Percentiles rank a stretch among this genome's conserved stretches.
Conservation (phyloP, 2,888 invertebrate species). For the Lasioglossum oenotherae region DNA sequence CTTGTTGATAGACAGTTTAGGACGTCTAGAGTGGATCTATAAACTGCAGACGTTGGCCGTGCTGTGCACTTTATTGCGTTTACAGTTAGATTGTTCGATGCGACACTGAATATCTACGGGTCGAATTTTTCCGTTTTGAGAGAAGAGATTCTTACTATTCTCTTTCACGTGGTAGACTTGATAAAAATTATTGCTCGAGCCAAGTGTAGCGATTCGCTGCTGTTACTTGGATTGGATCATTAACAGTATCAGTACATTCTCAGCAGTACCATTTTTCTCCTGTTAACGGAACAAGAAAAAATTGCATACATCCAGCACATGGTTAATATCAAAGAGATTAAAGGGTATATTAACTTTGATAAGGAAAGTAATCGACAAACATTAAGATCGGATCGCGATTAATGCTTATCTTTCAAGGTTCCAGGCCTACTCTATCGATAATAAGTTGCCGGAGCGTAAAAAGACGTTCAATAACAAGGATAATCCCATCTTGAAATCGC, state of each 20-base stretch:
- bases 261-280: background rate
- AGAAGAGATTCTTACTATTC: background rate
- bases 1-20: background rate
- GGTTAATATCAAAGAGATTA: background rate
- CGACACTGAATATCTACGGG: background rate
- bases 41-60: background rate
- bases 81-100: background rate
- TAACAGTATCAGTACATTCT: background rate
- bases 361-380: conserved; percentile 2
- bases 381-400: background rate
- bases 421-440: background rate
- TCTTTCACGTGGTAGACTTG: background rate
- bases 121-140: background rate
- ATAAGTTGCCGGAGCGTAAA: background rate
- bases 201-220: background rate
- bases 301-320: background rate
- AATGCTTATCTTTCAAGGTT: conserved; percentile 7
- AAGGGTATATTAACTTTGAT: background rate
- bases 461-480: background rate
- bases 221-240: background rate
- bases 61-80: background rate
- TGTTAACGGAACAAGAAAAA: background rate
- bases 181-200: no score
- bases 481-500: background rate
- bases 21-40: background rate